phyloP scores from a whole-genome alignment of 2,888 invertebrate genomes.

The Dicranocentrus wangi region DNA sequence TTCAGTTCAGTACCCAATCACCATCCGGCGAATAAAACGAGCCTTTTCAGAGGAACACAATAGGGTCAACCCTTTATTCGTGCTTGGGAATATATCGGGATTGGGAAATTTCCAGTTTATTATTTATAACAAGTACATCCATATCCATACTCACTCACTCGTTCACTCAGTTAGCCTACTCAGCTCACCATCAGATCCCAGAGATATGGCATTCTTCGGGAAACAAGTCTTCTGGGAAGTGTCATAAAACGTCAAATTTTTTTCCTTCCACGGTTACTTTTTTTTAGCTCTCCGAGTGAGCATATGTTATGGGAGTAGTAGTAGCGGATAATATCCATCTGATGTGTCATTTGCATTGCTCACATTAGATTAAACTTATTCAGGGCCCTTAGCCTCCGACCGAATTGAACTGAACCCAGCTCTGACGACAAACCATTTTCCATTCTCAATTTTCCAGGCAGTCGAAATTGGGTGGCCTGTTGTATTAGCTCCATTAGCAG shows the following conservation, averaged over 20 bases:
- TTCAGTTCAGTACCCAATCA: neutral
- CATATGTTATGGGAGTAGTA: neutral
- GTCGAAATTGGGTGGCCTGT: neutral
- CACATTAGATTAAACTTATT: slow-evolving; percentile 13
- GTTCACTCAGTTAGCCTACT: neutral
- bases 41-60: neutral
- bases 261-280: slow-evolving; percentile 27
- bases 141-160: neutral
- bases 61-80: neutral
- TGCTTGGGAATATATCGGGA: neutral
- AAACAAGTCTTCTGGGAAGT: slow-evolving; percentile 37
- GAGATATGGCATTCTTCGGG: neutral
- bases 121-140: neutral
- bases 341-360: neutral
- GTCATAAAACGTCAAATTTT: slow-evolving; percentile 36
- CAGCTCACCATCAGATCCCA: neutral
- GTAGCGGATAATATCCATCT: neutral
- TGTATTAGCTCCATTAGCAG: neutral
- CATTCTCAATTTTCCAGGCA: neutral
- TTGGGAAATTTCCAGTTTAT: neutral
- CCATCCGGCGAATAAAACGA: neutral
- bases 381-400: no score
- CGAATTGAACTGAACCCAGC: no score
- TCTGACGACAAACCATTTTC: no score
- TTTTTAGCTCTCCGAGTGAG: slow-evolving; percentile 13